These are phyloP conservation scores for Cheirogaleus medius DNA, from an alignment of 2,113 vertebrate genomes.

Conservation along the genomic window DNA sequence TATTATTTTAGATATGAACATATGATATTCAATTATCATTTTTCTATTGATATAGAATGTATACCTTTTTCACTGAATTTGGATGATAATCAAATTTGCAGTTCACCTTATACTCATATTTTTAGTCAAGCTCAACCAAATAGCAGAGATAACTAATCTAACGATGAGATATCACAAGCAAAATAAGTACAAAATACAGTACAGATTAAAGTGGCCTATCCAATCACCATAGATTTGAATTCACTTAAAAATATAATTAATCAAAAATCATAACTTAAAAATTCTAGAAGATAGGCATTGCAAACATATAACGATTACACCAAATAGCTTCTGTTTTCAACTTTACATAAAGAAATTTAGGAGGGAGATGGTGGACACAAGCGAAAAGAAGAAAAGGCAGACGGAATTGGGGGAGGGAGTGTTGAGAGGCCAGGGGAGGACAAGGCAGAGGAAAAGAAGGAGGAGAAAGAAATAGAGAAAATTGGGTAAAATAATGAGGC, in stretches of 20 bases:
- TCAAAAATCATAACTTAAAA: neutral
- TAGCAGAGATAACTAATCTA: neutral
- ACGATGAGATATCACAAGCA: neutral
- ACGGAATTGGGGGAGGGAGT: neutral
- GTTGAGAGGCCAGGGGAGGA: neutral
- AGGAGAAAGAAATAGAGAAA: neutral
- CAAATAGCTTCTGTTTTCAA: neutral
- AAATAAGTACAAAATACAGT: neutral
- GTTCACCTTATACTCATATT: neutral
- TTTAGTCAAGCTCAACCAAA: neutral
- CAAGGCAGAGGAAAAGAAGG: neutral
- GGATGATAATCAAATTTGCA: neutral
- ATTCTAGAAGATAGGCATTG: neutral
- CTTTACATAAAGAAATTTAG: neutral
- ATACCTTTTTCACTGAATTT: neutral
- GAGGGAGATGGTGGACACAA: neutral
- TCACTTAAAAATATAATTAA: neutral
- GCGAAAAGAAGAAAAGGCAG: neutral
- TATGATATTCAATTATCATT: neutral
- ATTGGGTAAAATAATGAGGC: neutral
- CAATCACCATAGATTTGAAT: neutral
- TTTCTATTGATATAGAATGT: neutral
- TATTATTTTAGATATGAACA: neutral
- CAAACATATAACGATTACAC: neutral
- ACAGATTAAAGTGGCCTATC: neutral